phyloP scores from a whole-genome alignment of 2,888 invertebrate species.

The Harpagoxenus sublaevis region DNA sequence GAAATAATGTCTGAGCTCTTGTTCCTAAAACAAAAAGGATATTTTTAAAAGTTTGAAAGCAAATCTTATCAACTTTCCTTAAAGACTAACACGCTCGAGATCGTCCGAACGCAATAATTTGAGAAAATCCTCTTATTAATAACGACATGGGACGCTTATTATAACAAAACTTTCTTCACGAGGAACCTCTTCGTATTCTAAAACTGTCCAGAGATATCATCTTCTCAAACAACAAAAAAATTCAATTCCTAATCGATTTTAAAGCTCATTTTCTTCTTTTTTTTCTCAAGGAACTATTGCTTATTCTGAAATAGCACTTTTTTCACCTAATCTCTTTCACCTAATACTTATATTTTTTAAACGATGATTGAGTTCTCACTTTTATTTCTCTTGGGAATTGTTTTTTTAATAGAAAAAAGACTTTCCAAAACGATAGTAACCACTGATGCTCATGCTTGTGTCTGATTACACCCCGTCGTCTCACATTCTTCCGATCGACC shows the following conservation, averaged over 20 bases:
- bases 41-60: conserved; percentile 16
- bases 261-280: conserved; percentile 34
- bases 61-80: background rate
- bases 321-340: background rate
- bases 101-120: background rate
- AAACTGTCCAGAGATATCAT: conserved; percentile 1
- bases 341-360: background rate
- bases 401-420: conserved; percentile 9
- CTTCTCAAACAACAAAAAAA: background rate
- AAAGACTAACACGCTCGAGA: conserved; percentile 19
- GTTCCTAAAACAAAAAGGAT: conserved; percentile 4
- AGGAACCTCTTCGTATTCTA: background rate
- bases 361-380: background rate
- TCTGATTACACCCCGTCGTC: background rate
- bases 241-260: conserved; percentile 46
- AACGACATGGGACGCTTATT: conserved; percentile 11
- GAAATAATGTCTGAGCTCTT: conserved; percentile 18
- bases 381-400: background rate
- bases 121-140: background rate
- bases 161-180: conserved; percentile 9
- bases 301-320: conserved; percentile 25
- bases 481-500: background rate
- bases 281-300: conserved; percentile 36
- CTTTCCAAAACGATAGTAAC: background rate
- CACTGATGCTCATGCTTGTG: background rate